Evolutionary conservation across 2,888 invertebrate species (phyloP), one percentile per base, ranked within the genome.

Genomic region (Lydus trimaculatus): DNA sequence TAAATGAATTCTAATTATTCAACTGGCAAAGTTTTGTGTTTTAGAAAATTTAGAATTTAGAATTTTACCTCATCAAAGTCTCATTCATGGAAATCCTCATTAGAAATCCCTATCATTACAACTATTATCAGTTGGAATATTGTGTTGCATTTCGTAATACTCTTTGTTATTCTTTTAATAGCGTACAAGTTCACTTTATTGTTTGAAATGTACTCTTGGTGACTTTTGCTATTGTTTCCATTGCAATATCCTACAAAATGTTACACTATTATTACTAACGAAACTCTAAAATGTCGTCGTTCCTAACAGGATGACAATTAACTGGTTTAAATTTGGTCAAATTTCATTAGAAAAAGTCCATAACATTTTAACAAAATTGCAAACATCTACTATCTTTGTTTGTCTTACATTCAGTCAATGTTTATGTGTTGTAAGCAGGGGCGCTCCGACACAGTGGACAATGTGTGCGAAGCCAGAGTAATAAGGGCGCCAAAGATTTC

Each of bases 1-100:
- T 11, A 23, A 52, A 52, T 52, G 23, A 11, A 52, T 52, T 23
- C 48, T 52, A 52, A 52, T 52, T 52, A 52, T 52, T 52, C 48
- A 52, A 43, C 2, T 43, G 5, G 17, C 11, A 43, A 43, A 43
- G 43, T 43, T 43, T n/a, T 7, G 20, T 20, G 17, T n/a, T 43
- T 7, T 6, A n/a, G 43, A 17, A 8, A 43, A 43, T 43, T 43
- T 43, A 43, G 17, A 43, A 43, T 43, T 17, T 43, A 4, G 6
- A n/a, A 17, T 8, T n/a, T 43, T 43, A 0, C 8, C n/a, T 43
- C n/a, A 43, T 17, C 11, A 52, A 23, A 52, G 4, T 11, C 23
- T 20, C 17, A 33, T 33, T 33, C 33, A 8, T 17, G 5, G 5
- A 43, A 43, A 43, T 43, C 11, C 1, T 33, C 7, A 11, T 33